Conservation (phyloP, 2,113 vertebrate genomes). For the Leptosomus discolor region DNA sequence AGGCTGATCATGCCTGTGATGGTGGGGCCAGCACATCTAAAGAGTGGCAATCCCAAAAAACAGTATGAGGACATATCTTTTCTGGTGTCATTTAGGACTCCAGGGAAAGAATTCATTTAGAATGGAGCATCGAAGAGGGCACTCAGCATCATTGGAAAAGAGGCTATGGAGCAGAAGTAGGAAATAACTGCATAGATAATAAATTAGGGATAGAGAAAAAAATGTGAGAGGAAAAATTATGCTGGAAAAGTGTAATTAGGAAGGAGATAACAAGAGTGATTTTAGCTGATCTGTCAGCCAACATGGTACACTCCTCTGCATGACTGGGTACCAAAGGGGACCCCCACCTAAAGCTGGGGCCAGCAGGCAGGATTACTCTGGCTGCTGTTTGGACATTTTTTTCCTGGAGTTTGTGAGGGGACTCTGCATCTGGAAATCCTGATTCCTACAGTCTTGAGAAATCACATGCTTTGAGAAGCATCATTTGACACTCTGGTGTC, state of each 20-base stretch:
- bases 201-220: not conserved
- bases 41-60: not conserved
- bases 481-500: not conserved
- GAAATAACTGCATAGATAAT: not conserved
- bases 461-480: not conserved
- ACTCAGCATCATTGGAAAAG: not conserved
- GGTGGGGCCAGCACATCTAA: not conserved
- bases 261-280: not conserved
- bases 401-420: not conserved
- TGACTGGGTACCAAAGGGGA: not conserved
- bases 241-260: not conserved
- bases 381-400: not conserved
- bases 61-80: not conserved
- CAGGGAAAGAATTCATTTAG: not conserved
- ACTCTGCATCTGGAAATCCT: not conserved
- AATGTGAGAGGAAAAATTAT: not conserved
- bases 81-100: not conserved
- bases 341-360: not conserved
- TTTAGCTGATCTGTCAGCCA: not conserved
- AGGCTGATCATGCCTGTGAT: not conserved
- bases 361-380: not conserved
- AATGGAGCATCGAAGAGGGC: not conserved
- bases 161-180: not conserved
- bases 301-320: not conserved
- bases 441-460: not conserved